Conservation (phyloP, 2,888 invertebrate species). For the Pollenia griseotomentosa region DNA sequence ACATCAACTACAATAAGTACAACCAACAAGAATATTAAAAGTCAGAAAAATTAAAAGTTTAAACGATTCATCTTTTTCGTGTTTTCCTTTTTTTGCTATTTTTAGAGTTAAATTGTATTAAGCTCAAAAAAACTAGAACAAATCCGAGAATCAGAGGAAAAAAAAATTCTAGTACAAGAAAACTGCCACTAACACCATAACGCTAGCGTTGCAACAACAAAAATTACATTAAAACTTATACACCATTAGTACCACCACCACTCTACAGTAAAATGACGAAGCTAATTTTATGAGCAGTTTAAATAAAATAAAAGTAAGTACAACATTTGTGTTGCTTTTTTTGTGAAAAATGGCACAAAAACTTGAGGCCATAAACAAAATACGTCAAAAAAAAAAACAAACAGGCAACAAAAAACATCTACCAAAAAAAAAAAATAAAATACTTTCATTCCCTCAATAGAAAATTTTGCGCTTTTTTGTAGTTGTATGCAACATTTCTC, state of each 20-base stretch:
- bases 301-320: constrained; percentile 63
- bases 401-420: constrained; percentile 7
- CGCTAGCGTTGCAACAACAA: constrained; percentile 26
- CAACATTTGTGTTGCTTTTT: constrained; percentile 19
- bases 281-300: constrained; percentile 70
- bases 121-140: constrained; percentile 47
- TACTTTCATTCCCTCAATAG: constrained; percentile 47
- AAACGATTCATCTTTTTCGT: constrained; percentile 63
- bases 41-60: constrained; percentile 64
- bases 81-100: neutral
- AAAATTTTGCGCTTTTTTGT: constrained; percentile 55
- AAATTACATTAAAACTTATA: constrained; percentile 1
- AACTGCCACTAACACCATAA: constrained; percentile 46
- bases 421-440: constrained; percentile 29
- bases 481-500: constrained; percentile 42
- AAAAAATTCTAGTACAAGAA: constrained; percentile 23
- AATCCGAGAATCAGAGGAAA: constrained; percentile 20
- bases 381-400: constrained; percentile 6
- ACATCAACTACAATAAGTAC: neutral
- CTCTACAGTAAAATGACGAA: constrained; percentile 51
- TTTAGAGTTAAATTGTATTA: constrained; percentile 26
- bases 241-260: neutral
- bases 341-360: constrained; percentile 47
- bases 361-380: constrained; percentile 65
- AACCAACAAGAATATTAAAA: constrained; percentile 24